phyloP scores from a whole-genome alignment of 2,888 invertebrate species.

The Balanococcus diminutus region DNA sequence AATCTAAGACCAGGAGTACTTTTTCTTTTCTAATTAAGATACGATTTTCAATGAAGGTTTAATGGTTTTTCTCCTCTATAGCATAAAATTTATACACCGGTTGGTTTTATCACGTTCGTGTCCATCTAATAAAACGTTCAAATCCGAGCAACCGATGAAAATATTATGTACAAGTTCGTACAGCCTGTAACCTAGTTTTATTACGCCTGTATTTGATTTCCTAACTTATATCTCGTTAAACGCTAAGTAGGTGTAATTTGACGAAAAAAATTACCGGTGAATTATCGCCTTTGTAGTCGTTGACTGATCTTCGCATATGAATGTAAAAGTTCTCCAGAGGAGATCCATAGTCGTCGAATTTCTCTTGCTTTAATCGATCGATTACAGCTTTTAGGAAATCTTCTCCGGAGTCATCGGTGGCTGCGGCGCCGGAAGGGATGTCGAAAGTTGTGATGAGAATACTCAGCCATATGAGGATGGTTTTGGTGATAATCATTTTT shows the following conservation, averaged over 20 bases:
- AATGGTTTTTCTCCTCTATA: background rate
- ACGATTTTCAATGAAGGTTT: background rate
- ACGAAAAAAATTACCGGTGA: background rate
- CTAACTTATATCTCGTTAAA: background rate
- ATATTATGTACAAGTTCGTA: background rate
- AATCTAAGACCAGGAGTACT: background rate
- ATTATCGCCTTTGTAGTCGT: constrained; percentile 1
- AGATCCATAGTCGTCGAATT: constrained; percentile 6
- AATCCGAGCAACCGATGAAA: background rate
- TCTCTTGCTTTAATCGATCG: background rate
- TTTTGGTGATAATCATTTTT: constrained; percentile 16
- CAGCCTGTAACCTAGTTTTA: background rate
- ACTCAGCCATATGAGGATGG: background rate
- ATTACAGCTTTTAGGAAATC: background rate
- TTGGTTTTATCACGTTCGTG: constrained; percentile 15
- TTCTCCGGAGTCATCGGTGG: background rate
- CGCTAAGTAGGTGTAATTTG: background rate
- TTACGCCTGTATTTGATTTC: background rate
- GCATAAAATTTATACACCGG: constrained; percentile 34
- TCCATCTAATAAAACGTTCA: constrained; percentile 22
- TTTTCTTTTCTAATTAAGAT: background rate
- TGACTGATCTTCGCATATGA: background rate
- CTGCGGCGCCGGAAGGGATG: background rate
- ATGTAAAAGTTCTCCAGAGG: background rate
- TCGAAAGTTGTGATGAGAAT: background rate